A percentile compares a stretch with the other conserved stretches of the same genome.
These are phyloP conservation scores for Silurus asotus DNA, from an alignment of 2,113 vertebrate species.

Conservation along the genomic window DNA sequence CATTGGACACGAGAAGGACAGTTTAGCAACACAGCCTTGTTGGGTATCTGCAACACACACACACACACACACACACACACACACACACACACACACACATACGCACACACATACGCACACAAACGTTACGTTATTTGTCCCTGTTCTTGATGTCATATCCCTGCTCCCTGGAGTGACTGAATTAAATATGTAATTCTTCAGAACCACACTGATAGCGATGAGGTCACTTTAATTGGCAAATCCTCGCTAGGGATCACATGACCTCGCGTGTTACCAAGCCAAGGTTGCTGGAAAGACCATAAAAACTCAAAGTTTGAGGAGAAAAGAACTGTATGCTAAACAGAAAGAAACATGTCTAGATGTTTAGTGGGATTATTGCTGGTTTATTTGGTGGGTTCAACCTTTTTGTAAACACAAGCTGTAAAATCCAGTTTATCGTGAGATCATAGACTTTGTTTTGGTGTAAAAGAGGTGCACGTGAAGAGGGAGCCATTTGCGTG, in stretches of 20 bases:
- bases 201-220: not conserved
- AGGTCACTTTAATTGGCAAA: not conserved
- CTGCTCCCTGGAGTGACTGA: not conserved
- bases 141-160: not conserved
- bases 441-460: not conserved
- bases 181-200: not conserved
- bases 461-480: not conserved
- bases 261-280: not conserved
- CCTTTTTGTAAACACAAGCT: not conserved
- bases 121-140: not conserved
- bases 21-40: slow-evolving; percentile 81
- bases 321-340: not conserved
- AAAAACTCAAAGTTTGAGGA: not conserved
- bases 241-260: slow-evolving; percentile 8
- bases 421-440: not conserved
- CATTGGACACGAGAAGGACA: slow-evolving; percentile 89
- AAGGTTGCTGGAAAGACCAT: not conserved
- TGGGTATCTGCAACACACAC: slow-evolving; percentile 73
- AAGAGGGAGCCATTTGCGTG: not conserved
- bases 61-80: slow-evolving; percentile 19
- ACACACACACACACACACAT: not conserved
- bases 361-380: not conserved
- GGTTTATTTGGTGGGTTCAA: too few relatives aligned
- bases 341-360: not conserved
- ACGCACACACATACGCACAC: not conserved